Evolutionary conservation across 2,113 vertebrate genomes (phyloP), one percentile per base, ranked within the genome.

Genomic region (Malurus cyaneus): DNA sequence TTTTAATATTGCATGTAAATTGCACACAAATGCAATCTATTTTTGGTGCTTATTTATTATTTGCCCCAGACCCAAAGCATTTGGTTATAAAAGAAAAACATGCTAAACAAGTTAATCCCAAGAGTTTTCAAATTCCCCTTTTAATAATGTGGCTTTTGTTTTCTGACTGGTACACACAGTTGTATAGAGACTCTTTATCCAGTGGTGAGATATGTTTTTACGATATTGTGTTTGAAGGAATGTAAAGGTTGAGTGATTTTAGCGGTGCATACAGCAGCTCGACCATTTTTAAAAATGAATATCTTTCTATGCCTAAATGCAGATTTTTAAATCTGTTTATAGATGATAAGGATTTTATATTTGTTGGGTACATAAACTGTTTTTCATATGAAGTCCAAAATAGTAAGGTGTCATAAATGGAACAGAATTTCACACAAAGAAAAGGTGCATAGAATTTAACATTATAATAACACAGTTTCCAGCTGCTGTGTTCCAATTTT

Each of bases 381-480:
- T 94, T 46, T 88, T 26, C 83, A 9, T 56, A 29, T 80, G 31
- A 90, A 93, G 64, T 90, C 31, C 64, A 88, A 87, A 89, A 85
- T 89, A 92, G 69, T 82, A 34, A 87, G 17, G 13, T 82, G 42
- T 86, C 69, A 41, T 82, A 86, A 92, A 77, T 76, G 56, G 71
- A 88, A 93, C 28, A 71, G 54, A 88, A 80, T 88, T 89, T 92
- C 34, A 66, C 31, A 77, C 36, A 93, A 86, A 95, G 54, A 83
- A 73, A 89, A 76, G 29, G 20, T 66, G 9, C 49, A 32, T 39
- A 66, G 76, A 88, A 69, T 89, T 92, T 94, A 83, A 28, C 25
- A 14, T 77, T 88, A 62, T 62, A 77, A 54, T 82, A 71, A 54
- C 15, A 39, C 66, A 52, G 7, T 77, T 85, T 93, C 79, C 53